Base-by-base conservation (phyloP, 2,797 vertebrate genomes). In the Xyrichtys novacula region DNA sequence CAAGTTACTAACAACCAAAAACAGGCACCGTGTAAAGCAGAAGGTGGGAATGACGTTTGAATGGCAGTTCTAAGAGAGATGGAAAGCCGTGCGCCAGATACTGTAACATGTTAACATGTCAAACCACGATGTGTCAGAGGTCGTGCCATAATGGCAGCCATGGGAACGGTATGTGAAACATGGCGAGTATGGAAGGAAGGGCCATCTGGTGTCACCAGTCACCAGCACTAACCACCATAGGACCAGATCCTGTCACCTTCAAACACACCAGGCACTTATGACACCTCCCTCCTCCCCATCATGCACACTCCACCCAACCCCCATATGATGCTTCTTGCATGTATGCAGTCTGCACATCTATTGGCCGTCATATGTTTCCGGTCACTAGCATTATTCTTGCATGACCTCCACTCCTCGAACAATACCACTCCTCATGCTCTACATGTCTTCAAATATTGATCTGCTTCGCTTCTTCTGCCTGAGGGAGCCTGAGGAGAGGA, bases 381-480 rank as follows among this genome's bases (percentile, higher is more conserved):
- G 91, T 93, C 90, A 90, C 36, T 85, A 84, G 61, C 80, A 46
- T 90, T 87, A 80, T 53, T 82, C 65, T 50, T 48, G 38, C 31
- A 58, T 44, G 78, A 84, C 85, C 77, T 40, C 67, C 61, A 8
- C 67, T 46, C 40, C 39, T 48, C 5, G 39, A 78, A 87, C 84
- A 85, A 90, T 71, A 58, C 19, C 69, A 31, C 78, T 85, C 70
- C 68, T 71, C 81, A 79, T 81, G 89, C 88, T 88, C 90, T 79
- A 88, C 65, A 86, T 88, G 72, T 89, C 87, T 84, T 85, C 85
- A 90, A 86, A 88, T 90, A 91, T 90, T 88, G 86, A 92, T 91
- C 76, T 54, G 65, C 28, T 36, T 47, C 23, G 65, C n/a, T 56
- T 78, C 64, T 60, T 77, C 74, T 34, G 46, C 78, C 11, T 7